Evolutionary conservation across 2,888 invertebrate genomes (phyloP).

Genomic region (Sclerodermus sp.): DNA sequence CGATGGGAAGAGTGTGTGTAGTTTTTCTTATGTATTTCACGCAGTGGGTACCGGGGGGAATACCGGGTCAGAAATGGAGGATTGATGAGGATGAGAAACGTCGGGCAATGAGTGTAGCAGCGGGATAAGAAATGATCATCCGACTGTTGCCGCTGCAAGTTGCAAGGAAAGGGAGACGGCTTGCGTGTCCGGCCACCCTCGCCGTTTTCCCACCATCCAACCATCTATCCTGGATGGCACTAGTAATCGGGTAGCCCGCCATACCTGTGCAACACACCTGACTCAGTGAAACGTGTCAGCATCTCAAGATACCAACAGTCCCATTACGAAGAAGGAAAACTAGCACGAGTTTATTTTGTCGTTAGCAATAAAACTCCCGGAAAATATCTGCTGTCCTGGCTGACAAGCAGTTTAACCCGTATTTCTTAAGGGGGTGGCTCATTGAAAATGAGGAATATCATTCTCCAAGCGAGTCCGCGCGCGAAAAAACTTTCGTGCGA

Average conservation of each 20-base stretch:
- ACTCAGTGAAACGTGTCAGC: not conserved
- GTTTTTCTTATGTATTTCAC: constrained; percentile 1
- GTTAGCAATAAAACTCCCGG: no score
- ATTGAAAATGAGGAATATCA: no score
- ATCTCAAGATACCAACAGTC: not conserved
- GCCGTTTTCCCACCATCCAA: constrained; percentile 9
- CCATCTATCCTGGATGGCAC: constrained; percentile 15
- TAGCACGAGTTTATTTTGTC: no score
- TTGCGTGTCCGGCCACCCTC: constrained; percentile 21
- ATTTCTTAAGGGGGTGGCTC: no score
- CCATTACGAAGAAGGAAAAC: not conserved
- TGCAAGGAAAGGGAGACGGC: constrained; percentile 15
- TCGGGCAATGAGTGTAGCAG: constrained; percentile 17
- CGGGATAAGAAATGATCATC: constrained; percentile 29
- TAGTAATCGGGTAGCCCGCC: not conserved
- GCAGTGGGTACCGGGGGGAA: constrained; percentile 10
- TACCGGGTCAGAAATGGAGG: constrained; percentile 18
- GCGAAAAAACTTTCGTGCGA: no score
- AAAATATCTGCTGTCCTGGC: no score
- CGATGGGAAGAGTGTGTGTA: no score
- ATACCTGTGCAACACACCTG: not conserved
- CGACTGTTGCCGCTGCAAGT: constrained; percentile 11
- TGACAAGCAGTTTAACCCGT: no score
- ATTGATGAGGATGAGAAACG: constrained; percentile 23
- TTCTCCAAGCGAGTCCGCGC: no score